These are phyloP conservation scores for Sarcophilus harrisii DNA, from an alignment of 2,797 vertebrate genomes.

Conservation along the genomic window DNA sequence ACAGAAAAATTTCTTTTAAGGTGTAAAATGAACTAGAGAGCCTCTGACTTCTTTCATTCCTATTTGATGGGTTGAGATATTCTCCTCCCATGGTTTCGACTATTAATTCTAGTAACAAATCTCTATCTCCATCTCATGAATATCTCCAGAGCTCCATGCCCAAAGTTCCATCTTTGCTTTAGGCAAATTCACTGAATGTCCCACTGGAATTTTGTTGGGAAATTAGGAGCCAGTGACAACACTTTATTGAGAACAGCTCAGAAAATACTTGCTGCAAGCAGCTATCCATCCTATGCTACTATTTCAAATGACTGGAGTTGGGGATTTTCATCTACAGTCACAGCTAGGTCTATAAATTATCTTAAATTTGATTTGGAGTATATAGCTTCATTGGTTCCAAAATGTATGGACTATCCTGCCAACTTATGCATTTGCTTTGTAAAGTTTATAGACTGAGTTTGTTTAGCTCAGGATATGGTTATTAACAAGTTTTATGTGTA, in stretches of 20 bases:
- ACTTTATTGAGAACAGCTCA: neutral
- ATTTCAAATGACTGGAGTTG: neutral
- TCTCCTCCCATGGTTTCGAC: neutral
- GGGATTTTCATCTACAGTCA: neutral
- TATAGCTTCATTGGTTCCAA: neutral
- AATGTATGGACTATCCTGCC: neutral
- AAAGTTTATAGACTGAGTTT: neutral
- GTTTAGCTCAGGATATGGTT: slow-evolving; percentile 28
- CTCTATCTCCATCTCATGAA: neutral
- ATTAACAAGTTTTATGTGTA: slow-evolving; percentile 28
- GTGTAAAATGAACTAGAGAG: neutral
- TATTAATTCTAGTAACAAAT: neutral
- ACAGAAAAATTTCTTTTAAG: neutral
- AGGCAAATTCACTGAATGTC: neutral
- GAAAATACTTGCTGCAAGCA: neutral
- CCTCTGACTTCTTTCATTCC: neutral
- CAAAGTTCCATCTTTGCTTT: neutral
- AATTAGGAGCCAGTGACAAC: neutral
- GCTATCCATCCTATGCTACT: neutral
- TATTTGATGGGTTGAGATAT: neutral
- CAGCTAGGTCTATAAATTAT: neutral
- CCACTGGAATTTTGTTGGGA: neutral
- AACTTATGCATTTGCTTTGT: neutral
- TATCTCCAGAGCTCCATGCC: neutral
- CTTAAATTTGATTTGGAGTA: neutral